phyloP scores from a whole-genome alignment of 2,888 invertebrate genomes.

The Schizotus pectinicornis region DNA sequence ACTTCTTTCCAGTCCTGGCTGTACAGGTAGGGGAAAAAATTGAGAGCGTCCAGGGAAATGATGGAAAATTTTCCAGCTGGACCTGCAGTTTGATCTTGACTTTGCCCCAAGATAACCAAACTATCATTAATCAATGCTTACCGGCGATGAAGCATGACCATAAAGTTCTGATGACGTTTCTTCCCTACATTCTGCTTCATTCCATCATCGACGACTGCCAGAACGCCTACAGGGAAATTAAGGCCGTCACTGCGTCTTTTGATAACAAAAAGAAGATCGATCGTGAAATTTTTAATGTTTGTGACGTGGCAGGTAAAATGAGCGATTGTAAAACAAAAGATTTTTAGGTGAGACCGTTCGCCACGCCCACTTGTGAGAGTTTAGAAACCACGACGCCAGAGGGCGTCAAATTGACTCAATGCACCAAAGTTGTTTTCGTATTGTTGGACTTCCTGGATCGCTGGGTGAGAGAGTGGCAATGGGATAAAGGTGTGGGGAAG shows the following conservation, averaged over 20 bases:
- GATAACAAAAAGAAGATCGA: constrained; percentile 39
- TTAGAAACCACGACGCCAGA: constrained; percentile 38
- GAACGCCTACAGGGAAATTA: constrained; percentile 63
- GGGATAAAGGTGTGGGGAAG: constrained; percentile 44
- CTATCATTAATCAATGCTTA: constrained; percentile 71
- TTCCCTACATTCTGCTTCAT: constrained; percentile 76
- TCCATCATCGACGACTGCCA: constrained; percentile 64
- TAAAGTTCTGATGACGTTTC: constrained; percentile 73
- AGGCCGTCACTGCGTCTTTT: constrained; percentile 60
- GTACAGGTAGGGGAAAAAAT: constrained; percentile 63
- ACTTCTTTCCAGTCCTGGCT: constrained; percentile 78
- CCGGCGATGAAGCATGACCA: constrained; percentile 78
- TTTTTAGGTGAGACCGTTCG: constrained; percentile 38
- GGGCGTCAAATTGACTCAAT: constrained; percentile 61
- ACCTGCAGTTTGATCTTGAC: constrained; percentile 70
- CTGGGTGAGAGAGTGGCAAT: constrained; percentile 72
- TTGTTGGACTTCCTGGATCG: constrained; percentile 77
- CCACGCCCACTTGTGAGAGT: constrained; percentile 35
- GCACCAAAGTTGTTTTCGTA: constrained; percentile 73
- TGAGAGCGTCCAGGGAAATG: too few species aligned
- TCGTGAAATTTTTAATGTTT: constrained; percentile 34
- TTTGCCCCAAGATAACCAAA: constrained; percentile 66
- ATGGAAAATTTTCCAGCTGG: constrained; percentile 69
- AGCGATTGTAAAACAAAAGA: not conserved
- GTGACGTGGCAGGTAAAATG: not conserved